These are phyloP conservation scores for Chesias legatella DNA, from an alignment of 2,888 invertebrate species.

Conservation along the genomic window DNA sequence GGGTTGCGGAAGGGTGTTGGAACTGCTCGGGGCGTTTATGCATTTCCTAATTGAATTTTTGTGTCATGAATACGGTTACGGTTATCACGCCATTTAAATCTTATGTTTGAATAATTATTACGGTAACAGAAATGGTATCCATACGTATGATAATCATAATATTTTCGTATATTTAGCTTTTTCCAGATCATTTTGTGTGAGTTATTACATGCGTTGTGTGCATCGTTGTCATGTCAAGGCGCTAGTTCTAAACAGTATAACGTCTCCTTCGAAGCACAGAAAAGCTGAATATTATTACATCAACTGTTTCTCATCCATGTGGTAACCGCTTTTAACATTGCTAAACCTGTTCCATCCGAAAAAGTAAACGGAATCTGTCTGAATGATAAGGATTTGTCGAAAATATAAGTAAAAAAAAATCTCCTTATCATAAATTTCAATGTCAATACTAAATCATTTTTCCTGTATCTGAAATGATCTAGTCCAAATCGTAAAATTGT, in stretches of 20 bases:
- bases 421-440: slow-evolving; percentile 2
- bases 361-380: too few species aligned
- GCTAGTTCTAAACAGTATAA: too few species aligned
- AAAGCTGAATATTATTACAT: too few species aligned
- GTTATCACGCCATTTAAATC: slow-evolving; percentile 15
- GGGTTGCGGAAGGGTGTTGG: slow-evolving; percentile 37
- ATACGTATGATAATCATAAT: neutral
- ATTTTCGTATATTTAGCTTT: neutral
- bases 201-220: too few species aligned
- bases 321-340: too few species aligned
- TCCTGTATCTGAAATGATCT: slow-evolving; percentile 38
- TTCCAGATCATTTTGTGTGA: too few species aligned
- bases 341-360: too few species aligned
- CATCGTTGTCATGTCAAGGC: too few species aligned
- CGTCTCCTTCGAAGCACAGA: too few species aligned
- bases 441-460: slow-evolving; percentile 16
- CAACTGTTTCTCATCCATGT: too few species aligned
- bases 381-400: too few species aligned
- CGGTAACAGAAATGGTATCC: neutral
- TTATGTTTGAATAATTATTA: slow-evolving; percentile 14
- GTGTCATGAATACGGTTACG: slow-evolving; percentile 35
- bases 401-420: neutral
- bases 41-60: slow-evolving; percentile 45
- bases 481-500: slow-evolving; percentile 52
- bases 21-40: slow-evolving; percentile 39